phyloP scores from a whole-genome alignment of 2,797 vertebrate genomes.

The Iguana delicatissima region DNA sequence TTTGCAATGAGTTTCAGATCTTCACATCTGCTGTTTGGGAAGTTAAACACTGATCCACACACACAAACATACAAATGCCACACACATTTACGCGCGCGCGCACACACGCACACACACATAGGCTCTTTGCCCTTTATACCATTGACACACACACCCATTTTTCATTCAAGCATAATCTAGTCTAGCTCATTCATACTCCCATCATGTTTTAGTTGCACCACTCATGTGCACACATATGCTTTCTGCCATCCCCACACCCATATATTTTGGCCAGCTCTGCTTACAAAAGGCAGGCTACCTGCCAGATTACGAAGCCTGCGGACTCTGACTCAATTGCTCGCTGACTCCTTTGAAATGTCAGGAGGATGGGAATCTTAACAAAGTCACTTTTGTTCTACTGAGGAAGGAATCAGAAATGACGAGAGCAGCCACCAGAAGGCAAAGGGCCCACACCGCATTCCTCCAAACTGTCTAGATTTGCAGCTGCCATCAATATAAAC shows the following conservation, averaged over 20 bases:
- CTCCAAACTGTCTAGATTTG: slow-evolving; percentile 1
- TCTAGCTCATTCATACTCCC: neutral
- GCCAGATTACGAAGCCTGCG: slow-evolving; percentile 34
- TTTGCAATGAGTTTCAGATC: neutral
- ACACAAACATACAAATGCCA: neutral
- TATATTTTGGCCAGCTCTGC: neutral
- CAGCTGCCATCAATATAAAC: neutral
- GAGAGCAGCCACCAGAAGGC: neutral
- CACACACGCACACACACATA: neutral
- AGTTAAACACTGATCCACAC: neutral
- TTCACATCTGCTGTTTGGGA: neutral
- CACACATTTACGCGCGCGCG: neutral
- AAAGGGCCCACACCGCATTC: slow-evolving; percentile 36
- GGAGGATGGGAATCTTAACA: slow-evolving; percentile 25
- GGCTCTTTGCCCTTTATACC: neutral
- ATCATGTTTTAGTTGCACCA: neutral
- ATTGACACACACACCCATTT: neutral
- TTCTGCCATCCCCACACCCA: neutral
- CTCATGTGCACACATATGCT: neutral
- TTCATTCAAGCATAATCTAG: neutral
- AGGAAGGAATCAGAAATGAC: slow-evolving; percentile 7
- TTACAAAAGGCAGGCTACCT: slow-evolving; percentile 32
- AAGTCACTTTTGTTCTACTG: slow-evolving; percentile 29
- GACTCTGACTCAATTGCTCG: slow-evolving; percentile 29
- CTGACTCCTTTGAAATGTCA: slow-evolving; percentile 30